These are phyloP conservation scores for Spilarctia lutea DNA, from an alignment of 2,888 invertebrate genomes.

Conservation along the genomic window DNA sequence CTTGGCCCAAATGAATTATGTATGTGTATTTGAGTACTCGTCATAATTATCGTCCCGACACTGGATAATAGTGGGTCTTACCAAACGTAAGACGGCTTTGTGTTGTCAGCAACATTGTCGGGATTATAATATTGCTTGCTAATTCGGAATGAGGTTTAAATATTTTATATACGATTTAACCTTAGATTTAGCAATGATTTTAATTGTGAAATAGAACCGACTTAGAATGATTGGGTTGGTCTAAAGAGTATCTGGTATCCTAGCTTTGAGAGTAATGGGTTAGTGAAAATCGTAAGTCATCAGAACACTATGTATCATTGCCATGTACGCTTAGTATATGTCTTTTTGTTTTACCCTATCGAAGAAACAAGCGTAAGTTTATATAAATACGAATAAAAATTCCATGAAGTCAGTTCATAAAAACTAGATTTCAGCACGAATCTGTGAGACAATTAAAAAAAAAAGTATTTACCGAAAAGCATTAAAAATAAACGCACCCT, in stretches of 20 bases:
- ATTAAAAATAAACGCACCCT: neutral
- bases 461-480: neutral
- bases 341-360: no score
- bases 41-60: neutral
- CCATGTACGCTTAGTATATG: no score
- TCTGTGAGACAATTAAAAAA: neutral
- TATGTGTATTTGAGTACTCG: neutral
- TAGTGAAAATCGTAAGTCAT: no score
- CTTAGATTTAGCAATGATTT: no score
- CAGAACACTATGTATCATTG: no score
- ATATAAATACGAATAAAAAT: no score
- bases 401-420: no score
- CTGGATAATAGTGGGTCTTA: neutral
- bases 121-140: neutral
- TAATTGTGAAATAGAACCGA: neutral
- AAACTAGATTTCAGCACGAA: neutral
- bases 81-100: conserved; percentile 11
- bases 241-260: neutral
- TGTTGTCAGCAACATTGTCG: neutral
- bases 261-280: neutral
- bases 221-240: neutral
- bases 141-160: neutral
- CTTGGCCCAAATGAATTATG: conserved; percentile 13
- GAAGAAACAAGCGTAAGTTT: no score
- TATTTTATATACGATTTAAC: neutral